Percentiles rank a stretch among this genome's conserved stretches.
phyloP scores from a whole-genome alignment of 2,113 vertebrate species.

The Cyanoramphus novaezelandiae region DNA sequence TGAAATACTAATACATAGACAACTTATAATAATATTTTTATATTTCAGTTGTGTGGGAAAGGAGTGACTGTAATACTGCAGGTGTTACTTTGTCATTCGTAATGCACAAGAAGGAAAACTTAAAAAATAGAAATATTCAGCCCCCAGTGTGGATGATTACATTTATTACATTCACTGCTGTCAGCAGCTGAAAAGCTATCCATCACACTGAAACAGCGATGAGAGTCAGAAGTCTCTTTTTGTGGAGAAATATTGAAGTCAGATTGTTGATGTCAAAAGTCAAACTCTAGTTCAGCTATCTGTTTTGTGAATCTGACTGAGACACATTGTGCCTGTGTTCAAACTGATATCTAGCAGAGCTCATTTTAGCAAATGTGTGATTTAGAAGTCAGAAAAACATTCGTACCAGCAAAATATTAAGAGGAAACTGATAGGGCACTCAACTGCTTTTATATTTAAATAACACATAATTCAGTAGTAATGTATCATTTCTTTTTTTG shows the following conservation, averaged over 20 bases:
- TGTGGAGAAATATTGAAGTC: conserved; percentile 83
- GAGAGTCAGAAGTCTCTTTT: conserved; percentile 77
- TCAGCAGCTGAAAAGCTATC: conserved; percentile 81
- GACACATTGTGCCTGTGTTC: conserved; percentile 81
- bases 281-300: conserved; percentile 82
- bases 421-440: conserved; percentile 78
- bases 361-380: conserved; percentile 84
- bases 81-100: conserved; percentile 77
- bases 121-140: conserved; percentile 70
- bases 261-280: conserved; percentile 86
- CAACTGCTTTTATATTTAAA: conserved; percentile 76
- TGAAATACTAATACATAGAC: conserved; percentile 72
- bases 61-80: conserved; percentile 62
- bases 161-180: conserved; percentile 74
- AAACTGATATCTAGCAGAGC: conserved; percentile 81
- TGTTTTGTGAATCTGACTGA: conserved; percentile 84
- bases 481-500: conserved; percentile 64
- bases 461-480: conserved; percentile 73
- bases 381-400: conserved; percentile 82
- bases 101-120: conserved; percentile 65
- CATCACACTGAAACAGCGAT: conserved; percentile 74
- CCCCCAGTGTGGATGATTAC: conserved; percentile 73
- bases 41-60: conserved; percentile 63
- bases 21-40: conserved; percentile 79
- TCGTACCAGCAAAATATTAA: conserved; percentile 74